Evolutionary conservation across 2,888 invertebrate genomes (phyloP).

Genomic region (Acrobasis consociella): DNA sequence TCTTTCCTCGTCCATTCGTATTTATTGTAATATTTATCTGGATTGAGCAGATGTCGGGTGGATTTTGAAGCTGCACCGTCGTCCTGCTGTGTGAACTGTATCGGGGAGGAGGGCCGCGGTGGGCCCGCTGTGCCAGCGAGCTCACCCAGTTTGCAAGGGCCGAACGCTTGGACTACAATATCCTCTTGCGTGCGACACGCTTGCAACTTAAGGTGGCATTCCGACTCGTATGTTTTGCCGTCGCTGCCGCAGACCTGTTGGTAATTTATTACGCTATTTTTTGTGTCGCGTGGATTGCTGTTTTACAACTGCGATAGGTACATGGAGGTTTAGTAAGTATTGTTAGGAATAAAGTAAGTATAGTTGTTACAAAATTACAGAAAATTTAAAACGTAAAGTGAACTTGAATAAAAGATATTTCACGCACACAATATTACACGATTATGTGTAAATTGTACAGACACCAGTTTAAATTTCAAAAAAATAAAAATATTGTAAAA

Average conservation of each 20-base stretch:
- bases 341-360: neutral
- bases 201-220: constrained; percentile 91
- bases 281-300: constrained; percentile 27
- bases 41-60: constrained; percentile 89
- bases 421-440: no score
- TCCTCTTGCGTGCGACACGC: constrained; percentile 92
- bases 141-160: constrained; percentile 88
- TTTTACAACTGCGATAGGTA: constrained; percentile 1
- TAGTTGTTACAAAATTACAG: no score
- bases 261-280: constrained; percentile 5
- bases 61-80: constrained; percentile 90
- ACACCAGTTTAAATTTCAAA: no score
- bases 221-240: constrained; percentile 91
- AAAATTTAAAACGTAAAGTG: no score
- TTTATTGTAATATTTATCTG: constrained; percentile 86
- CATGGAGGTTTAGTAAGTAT: neutral
- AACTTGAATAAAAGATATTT: no score
- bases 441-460: no score
- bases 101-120: constrained; percentile 88
- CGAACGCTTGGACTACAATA: constrained; percentile 89
- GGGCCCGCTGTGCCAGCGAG: constrained; percentile 89
- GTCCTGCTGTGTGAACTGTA: constrained; percentile 91
- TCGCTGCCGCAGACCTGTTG: constrained; percentile 88
- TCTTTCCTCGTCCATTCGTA: constrained; percentile 83
- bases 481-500: no score